Base-by-base conservation (phyloP, 1,140 invertebrate species). In the Panagrolaimus sp. region DNA sequence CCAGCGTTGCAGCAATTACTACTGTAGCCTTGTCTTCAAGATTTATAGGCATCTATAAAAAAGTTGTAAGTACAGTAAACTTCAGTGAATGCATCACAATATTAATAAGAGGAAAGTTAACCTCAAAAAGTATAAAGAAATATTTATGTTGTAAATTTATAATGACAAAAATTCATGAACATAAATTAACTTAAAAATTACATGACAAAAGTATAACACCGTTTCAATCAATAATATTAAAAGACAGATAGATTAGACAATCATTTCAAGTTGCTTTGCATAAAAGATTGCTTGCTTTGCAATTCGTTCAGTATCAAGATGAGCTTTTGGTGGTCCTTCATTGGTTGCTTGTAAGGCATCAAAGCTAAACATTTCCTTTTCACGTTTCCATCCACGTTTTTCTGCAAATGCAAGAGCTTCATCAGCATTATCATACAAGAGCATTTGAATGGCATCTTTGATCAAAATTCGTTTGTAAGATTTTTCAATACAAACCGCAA, bases 191-290 rank as follows among this genome's bases (percentile, higher is more conserved):
- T 38, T 17, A 43, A 64, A 32, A 64, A 43, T 64, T 32, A 64
- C 17, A 64, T 38, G n/a, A 64, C 44, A 47, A 32, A 28, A 24
- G n/a, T 24, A 52, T 67, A 43, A 38, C 32, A 38, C 32, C 32
- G 32, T 38, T 38, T 38, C 2, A 38, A 4, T 4, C 32, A 38
- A 38, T 38, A 58, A 28, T 28, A 10, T 43, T 63, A 12, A n/a
- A 52, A 0, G 17, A 8, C 48, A 21, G 26, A 65, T 10, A 38
- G 8, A 15, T 82, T 91, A 98, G 66, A 98, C 94, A 87, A 99
- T 98, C 92, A 96, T 97, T 87, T 99, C 96, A 64, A 99, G 87
- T 87, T 99, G 94, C 83, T 91, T 89, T n/a, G 96, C 96, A 87
- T 99, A 99, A 84, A 93, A 92, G 81, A 98, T 91, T 21, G 92